A percentile compares a stretch with the other conserved stretches of the same genome.
phyloP scores from a whole-genome alignment of 64 coral and sea anemone genomes.

The Montipora capricornis region DNA sequence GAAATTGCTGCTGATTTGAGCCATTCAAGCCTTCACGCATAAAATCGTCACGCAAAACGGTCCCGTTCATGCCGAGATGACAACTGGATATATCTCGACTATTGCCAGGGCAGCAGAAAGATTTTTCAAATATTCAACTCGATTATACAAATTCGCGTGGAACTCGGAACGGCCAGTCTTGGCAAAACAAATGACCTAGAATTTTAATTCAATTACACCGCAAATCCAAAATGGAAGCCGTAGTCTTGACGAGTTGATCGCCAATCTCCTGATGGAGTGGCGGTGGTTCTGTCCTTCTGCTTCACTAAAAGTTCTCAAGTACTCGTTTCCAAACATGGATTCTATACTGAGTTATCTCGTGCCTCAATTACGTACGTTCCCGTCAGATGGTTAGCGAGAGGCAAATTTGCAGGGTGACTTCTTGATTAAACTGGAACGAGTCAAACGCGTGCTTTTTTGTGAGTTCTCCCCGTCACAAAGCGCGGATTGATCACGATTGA shows the following conservation, averaged over 20 bases:
- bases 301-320: neutral
- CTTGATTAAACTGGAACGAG: conserved; percentile 9
- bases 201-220: too few relatives aligned
- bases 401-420: neutral
- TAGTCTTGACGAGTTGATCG: neutral
- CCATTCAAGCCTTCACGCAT: neutral
- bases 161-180: neutral
- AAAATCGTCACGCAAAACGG: too few relatives aligned
- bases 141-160: neutral
- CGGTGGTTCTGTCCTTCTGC: neutral
- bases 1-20: neutral
- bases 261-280: neutral
- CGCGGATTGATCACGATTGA: neutral
- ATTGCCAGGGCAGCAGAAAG: too few relatives aligned
- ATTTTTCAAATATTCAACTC: neutral
- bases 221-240: neutral
- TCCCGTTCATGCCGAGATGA: neutral
- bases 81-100: neutral
- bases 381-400: neutral
- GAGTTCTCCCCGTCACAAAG: neutral
- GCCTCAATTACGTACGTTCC: neutral
- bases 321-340: neutral
- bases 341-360: neutral
- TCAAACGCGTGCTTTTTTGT: neutral
- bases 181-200: too few relatives aligned